Evolutionary conservation across 2,113 vertebrate species (phyloP), one percentile per base, ranked within the genome.

Genomic region (Colinus virginianus): DNA sequence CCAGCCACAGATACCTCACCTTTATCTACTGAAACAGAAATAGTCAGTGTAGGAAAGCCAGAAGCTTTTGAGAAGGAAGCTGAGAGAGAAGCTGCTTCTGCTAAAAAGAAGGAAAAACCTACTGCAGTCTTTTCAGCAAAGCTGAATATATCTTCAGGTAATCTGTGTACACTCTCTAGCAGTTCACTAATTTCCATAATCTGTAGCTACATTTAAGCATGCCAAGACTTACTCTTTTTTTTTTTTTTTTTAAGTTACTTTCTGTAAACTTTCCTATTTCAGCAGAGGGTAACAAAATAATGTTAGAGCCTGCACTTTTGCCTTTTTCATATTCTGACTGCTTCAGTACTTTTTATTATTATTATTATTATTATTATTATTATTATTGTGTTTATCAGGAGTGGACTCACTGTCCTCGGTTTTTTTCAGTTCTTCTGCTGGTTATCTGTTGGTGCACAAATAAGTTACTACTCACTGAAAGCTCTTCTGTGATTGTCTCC

Each of bases 61-160:
- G 95, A 94, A 97, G 93, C 83, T 91, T 84, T 93, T 90, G 78
- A 58, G 92, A 97, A 97, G 92, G 95, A 97, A 96, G 82, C 93
- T 72, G 95, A 93, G 94, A 95, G 34, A 97, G 97, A 95, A 94
- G 81, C 86, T 95, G 72, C 97, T 97, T 87, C 97, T 93, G 78
- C 86, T 95, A 96, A 93, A 95, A 96, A 96, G 86, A 97, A 97
- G 87, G 96, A 96, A 95, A 96, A 96, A 64, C 66, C 97, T 90
- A 80, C 97, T 80, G 94, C 96, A 96, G 48, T 97, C 79, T 98
- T 98, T 97, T 97, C 98, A 97, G 85, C 97, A 97, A 97, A 97
- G 97, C 97, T 98, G 97, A 97, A 88, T 98, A 98, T 97, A 91
- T 97, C 95, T 96, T 97, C 98, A 98, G 98, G 98, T 98, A 98